Conservation (phyloP, 2,888 invertebrate species). For the Gymnosoma rotundatum region DNA sequence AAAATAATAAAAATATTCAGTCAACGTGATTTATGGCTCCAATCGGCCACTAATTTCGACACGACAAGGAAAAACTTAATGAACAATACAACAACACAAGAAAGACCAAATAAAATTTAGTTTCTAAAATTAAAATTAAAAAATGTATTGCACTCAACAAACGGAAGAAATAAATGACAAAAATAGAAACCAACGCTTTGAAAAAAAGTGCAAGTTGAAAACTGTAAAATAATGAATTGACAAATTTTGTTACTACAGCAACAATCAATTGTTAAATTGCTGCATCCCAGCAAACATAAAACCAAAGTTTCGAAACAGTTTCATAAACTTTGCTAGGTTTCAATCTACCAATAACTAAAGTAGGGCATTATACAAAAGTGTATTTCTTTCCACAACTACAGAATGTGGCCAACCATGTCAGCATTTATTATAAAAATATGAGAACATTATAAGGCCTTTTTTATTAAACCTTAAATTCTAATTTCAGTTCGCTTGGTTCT, state of each 20-base stretch:
- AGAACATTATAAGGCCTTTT: too few species aligned
- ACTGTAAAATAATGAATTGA: conserved; percentile 71
- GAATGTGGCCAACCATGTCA: too few species aligned
- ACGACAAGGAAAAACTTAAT: conserved; percentile 9
- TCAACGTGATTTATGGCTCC: conserved; percentile 49
- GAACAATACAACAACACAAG: not conserved
- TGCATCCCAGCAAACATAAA: too few species aligned
- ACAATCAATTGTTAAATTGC: not conserved
- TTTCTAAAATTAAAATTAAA: not conserved
- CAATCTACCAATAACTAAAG: too few species aligned
- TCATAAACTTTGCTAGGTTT: too few species aligned
- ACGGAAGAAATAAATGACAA: conserved; percentile 34
- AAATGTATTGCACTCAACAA: conserved; percentile 61
- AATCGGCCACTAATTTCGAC: conserved; percentile 56
- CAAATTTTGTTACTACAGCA: conserved; percentile 67
- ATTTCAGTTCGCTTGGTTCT: too few species aligned
- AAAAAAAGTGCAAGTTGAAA: not conserved
- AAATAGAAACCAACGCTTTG: not conserved
- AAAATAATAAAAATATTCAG: conserved; percentile 28
- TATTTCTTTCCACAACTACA: too few species aligned
- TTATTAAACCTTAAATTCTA: too few species aligned
- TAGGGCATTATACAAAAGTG: too few species aligned
- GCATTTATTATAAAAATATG: too few species aligned
- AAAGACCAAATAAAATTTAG: conserved; percentile 13
- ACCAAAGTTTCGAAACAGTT: too few species aligned